These are phyloP conservation scores for Hemithea aestivaria DNA, from an alignment of 2,888 invertebrate genomes.

Conservation along the genomic window DNA sequence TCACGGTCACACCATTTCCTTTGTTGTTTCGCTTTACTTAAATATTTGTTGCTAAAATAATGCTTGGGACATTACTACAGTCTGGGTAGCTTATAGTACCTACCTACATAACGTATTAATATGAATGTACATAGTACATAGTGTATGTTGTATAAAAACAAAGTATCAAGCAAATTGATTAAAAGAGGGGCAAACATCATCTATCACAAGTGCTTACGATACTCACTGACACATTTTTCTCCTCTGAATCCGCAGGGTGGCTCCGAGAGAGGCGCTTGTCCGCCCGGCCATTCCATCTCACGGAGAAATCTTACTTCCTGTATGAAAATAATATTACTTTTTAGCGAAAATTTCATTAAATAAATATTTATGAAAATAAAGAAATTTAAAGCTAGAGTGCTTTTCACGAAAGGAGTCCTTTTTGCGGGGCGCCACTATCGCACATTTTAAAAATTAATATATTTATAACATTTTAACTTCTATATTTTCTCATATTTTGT, in stretches of 20 bases:
- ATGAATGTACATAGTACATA: no score
- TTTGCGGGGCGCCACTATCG: no score
- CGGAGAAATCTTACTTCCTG: conserved; percentile 87
- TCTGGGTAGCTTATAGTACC: no score
- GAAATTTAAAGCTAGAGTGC: no score
- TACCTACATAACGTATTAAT: no score
- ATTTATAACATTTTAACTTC: no score
- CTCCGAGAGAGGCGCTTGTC: conserved; percentile 88
- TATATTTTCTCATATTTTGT: no score
- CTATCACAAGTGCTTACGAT: conserved; percentile 1
- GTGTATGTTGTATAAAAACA: no score
- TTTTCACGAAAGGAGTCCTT: no score
- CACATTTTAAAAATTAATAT: no score
- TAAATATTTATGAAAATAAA: no score
- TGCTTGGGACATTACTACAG: no score
- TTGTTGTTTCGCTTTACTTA: conserved; percentile 10
- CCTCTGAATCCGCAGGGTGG: conserved; percentile 94
- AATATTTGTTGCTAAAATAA: conserved; percentile 6
- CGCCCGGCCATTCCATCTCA: conserved; percentile 88
- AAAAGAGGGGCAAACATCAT: background rate
- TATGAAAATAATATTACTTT: conserved; percentile 2
- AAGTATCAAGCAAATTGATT: background rate
- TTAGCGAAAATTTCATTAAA: background rate
- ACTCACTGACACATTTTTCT: conserved; percentile 94
- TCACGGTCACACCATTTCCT: conserved; percentile 22